Base-by-base conservation (phyloP, 92 coral and sea anemone species). In the Palythoa heliodiscus region DNA sequence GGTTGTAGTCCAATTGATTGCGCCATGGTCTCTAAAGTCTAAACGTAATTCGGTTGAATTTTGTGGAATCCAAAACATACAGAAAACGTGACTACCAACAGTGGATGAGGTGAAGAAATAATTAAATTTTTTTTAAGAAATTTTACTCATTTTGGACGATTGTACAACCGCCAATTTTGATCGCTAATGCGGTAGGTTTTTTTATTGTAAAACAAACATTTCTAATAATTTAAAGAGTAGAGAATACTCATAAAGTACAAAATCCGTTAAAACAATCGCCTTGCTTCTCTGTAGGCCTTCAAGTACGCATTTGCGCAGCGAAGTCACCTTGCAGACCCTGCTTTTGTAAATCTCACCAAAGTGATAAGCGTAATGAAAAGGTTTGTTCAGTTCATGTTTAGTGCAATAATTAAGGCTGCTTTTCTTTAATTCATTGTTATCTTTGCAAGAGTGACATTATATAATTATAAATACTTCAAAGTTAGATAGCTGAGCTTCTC, bases 281-380 rank as follows among this genome's bases (percentile, higher is more conserved):
- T 70, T 52, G 20, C 16, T 86, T 77, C 24, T 54, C 13, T 23
- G 8, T n/a, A 94, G 98, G 92, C 97, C 16, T 90, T 97, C 78
- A 97, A 97, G 91, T 94, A 94, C 82, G 95, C 91, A 12, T 97
- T 87, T 86, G 99, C 97, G 13, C 97, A 94, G 85, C 94, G 98
- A 48, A 91, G 94, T 16, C 89, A 53, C 11, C 91, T 97, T 43
- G 99, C 92, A 67, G 99, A 96, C 81, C 92, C 94, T 40, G 54
- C 35, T 3, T 89, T 91, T 84, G 77, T 67, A 61, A 73, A 71
- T 37, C 82, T 94, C 38, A 54, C 50, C 58, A 87, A 87, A n/a
- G 55, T 94, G 64, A 76, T 89, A 4, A 47, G 75, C 19, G 55
- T 89, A 23, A 97, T 97, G 93, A 83, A 87, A 77, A 94, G 98